phyloP scores from a whole-genome alignment of 23 tunicate genomes.

The Halocynthia roretzi region DNA sequence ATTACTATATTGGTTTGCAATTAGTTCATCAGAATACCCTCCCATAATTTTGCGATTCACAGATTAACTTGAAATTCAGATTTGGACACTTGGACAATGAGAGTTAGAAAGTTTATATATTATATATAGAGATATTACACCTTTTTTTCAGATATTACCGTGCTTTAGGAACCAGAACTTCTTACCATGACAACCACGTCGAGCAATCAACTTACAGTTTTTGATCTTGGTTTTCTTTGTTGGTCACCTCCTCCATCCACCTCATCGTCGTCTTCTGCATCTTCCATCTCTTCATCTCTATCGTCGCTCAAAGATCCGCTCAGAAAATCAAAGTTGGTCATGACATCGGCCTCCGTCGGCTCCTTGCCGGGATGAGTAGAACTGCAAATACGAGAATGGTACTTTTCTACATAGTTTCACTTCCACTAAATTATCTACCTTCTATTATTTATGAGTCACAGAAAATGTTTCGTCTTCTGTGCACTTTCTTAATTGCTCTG shows the following conservation, averaged over 20 bases:
- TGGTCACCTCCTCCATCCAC: constrained; percentile 32
- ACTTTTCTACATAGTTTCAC: neutral
- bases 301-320: constrained; percentile 28
- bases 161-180: too few relatives aligned
- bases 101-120: too few relatives aligned
- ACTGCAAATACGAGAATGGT: neutral
- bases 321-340: constrained; percentile 69
- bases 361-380: constrained; percentile 3
- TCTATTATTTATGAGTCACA: too few relatives aligned
- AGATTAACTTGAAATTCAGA: too few relatives aligned
- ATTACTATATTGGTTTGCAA: too few relatives aligned
- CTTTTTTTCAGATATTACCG: too few relatives aligned
- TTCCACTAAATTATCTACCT: neutral
- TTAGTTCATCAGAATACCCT: too few relatives aligned
- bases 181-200: too few relatives aligned
- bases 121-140: too few relatives aligned
- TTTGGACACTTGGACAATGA: too few relatives aligned
- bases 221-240: constrained; percentile 37
- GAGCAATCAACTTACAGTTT: constrained; percentile 1
- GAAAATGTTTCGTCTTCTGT: neutral
- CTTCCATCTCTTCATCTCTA: constrained; percentile 34
- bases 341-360: constrained; percentile 35
- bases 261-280: constrained; percentile 24
- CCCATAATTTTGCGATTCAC: too few relatives aligned
- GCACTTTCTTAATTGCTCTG: neutral